Conservation (phyloP, 2,888 invertebrate genomes). For the Brassicogethes aeneus region DNA sequence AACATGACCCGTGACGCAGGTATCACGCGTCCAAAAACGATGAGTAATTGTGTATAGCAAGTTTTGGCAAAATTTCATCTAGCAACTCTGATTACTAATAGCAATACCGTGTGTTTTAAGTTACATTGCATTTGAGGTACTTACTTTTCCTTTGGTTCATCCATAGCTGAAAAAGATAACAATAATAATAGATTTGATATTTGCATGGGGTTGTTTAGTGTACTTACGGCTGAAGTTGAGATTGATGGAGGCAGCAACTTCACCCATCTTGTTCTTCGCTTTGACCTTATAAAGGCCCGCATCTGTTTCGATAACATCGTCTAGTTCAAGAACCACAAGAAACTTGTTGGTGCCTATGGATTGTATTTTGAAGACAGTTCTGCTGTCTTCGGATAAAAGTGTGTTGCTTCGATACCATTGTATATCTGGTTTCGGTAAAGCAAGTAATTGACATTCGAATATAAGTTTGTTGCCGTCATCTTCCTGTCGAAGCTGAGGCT, state of each 20-base stretch:
- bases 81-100: slow-evolving; percentile 6
- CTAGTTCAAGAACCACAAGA: slow-evolving; percentile 84
- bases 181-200: background rate
- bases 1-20: slow-evolving; percentile 29
- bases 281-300: slow-evolving; percentile 95
- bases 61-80: slow-evolving; percentile 26
- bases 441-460: slow-evolving; percentile 86
- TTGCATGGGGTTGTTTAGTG: slow-evolving; percentile 6
- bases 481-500: slow-evolving; percentile 93
- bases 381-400: slow-evolving; percentile 70
- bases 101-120: slow-evolving; percentile 4
- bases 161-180: slow-evolving; percentile 70
- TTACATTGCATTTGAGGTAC: slow-evolving; percentile 37
- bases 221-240: slow-evolving; percentile 96
- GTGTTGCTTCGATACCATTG: slow-evolving; percentile 88
- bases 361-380: slow-evolving; percentile 84
- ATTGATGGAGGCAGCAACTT: slow-evolving; percentile 94
- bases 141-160: slow-evolving; percentile 93
- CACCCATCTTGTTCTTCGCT: slow-evolving; percentile 95
- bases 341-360: slow-evolving; percentile 79
- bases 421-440: slow-evolving; percentile 83
- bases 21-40: slow-evolving; percentile 23
- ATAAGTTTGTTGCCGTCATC: slow-evolving; percentile 92
- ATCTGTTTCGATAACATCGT: slow-evolving; percentile 92
- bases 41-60: slow-evolving; percentile 27